phyloP scores from a whole-genome alignment of 1,140 invertebrate species.

The Batillaria attramentaria region DNA sequence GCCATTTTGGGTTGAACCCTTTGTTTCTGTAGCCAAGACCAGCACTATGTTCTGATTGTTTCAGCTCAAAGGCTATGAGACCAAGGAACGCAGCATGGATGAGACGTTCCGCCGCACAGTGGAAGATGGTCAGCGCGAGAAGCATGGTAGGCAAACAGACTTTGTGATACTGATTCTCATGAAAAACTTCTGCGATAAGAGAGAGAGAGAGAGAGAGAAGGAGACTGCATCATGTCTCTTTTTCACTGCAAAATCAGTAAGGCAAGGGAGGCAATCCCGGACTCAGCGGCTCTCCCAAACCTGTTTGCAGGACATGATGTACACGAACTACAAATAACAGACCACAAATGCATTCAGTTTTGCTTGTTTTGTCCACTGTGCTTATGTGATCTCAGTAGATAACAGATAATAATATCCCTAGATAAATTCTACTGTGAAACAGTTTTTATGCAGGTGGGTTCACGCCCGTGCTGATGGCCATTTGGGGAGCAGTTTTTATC shows the following conservation, averaged over 20 bases:
- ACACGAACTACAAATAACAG: too few species aligned
- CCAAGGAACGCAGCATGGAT: constrained; percentile 50
- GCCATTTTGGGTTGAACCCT: background rate
- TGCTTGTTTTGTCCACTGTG: background rate
- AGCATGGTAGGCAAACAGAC: constrained; percentile 43
- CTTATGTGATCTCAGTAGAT: background rate
- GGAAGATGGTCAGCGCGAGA: constrained; percentile 47
- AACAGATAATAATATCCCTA: background rate
- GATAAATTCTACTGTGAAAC: background rate
- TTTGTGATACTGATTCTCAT: background rate
- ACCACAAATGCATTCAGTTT: background rate
- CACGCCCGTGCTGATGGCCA: background rate
- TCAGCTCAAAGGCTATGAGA: constrained; percentile 48
- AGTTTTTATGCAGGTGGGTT: background rate
- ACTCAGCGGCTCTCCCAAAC: too few species aligned
- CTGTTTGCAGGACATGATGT: too few species aligned
- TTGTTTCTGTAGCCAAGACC: background rate
- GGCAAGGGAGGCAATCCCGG: background rate
- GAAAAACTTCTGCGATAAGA: background rate
- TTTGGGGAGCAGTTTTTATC: background rate
- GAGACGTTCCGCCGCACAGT: constrained; percentile 50
- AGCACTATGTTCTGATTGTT: constrained; percentile 18
- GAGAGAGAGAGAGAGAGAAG: background rate
- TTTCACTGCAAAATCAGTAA: background rate
- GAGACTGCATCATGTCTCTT: background rate